Percentiles rank a stretch among this genome's conserved stretches.
These are phyloP conservation scores for Nomada fucata DNA, from an alignment of 2,888 invertebrate genomes.

Conservation along the genomic window DNA sequence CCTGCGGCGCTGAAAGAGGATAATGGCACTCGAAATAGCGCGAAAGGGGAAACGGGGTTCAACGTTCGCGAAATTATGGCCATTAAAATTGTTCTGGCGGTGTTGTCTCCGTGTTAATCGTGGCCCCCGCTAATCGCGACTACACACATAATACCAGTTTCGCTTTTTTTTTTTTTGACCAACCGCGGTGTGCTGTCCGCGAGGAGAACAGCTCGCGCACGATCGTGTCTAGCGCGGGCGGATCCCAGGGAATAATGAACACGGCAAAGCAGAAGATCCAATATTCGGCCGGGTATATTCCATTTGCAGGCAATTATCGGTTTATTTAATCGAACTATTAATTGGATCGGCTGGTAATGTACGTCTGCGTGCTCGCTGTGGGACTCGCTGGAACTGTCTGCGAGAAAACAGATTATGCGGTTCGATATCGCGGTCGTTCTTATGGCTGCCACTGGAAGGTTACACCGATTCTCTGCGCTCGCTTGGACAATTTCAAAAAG, in stretches of 20 bases:
- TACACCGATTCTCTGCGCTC: neutral
- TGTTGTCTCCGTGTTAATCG: neutral
- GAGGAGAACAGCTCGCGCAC: conserved; percentile 7
- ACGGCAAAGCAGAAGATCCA: conserved; percentile 70
- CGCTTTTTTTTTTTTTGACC: conserved; percentile 19
- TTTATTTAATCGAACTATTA: conserved; percentile 81
- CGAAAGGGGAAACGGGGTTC: conserved; percentile 38
- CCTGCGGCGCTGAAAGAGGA: neutral
- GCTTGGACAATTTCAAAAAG: neutral
- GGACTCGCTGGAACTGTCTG: conserved; percentile 68
- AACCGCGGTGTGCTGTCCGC: neutral
- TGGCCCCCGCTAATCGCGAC: conserved; percentile 4
- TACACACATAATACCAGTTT: neutral
- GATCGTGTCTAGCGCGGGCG: neutral
- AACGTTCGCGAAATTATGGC: conserved; percentile 30
- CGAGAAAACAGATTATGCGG: conserved; percentile 43
- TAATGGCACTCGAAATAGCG: conserved; percentile 43
- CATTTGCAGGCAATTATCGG: conserved; percentile 80
- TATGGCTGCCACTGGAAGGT: neutral
- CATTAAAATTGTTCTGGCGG: conserved; percentile 28
- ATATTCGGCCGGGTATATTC: conserved; percentile 73
- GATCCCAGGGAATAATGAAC: conserved; percentile 65
- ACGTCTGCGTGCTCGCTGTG: conserved; percentile 54
- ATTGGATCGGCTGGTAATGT: conserved; percentile 73
- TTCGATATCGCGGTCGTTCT: conserved; percentile 36